phyloP scores from a whole-genome alignment of 2,113 vertebrate genomes.

The Tretioscincus oriximinensis region DNA sequence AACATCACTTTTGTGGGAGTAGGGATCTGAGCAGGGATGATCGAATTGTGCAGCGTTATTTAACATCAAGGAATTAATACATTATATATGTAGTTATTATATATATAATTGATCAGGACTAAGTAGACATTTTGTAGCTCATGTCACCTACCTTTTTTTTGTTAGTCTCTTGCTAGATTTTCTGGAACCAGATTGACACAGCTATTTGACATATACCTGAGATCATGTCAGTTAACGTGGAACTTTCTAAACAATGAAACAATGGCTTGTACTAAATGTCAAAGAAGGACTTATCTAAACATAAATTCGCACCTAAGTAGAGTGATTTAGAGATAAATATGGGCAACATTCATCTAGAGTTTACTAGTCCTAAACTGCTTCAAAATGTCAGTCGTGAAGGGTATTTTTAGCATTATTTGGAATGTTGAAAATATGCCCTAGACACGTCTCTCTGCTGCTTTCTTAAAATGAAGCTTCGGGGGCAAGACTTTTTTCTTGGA shows the following conservation, averaged over 20 bases:
- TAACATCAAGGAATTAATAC: not conserved
- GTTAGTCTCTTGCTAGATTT: no score
- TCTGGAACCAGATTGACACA: no score
- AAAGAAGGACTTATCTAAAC: not conserved
- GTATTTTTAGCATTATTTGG: no score
- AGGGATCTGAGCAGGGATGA: no score
- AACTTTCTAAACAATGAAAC: not conserved
- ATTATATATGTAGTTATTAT: not conserved
- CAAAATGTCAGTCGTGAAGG: not conserved
- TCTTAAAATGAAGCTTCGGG: no score
- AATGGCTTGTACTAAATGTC: not conserved
- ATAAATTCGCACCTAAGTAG: not conserved
- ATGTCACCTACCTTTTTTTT: no score
- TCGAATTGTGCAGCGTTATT: no score
- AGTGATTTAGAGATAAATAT: not conserved
- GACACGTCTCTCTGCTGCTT: no score
- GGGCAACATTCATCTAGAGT: not conserved
- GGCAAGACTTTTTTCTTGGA: no score
- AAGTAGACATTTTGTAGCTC: no score
- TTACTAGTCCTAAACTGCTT: not conserved
- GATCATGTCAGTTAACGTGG: not conserved
- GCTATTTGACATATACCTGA: not conserved
- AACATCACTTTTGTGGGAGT: no score
- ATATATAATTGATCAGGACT: not conserved
- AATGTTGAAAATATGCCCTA: no score